Base-by-base conservation (phyloP, 2,797 vertebrate genomes). In the Eulemur albifrons region DNA sequence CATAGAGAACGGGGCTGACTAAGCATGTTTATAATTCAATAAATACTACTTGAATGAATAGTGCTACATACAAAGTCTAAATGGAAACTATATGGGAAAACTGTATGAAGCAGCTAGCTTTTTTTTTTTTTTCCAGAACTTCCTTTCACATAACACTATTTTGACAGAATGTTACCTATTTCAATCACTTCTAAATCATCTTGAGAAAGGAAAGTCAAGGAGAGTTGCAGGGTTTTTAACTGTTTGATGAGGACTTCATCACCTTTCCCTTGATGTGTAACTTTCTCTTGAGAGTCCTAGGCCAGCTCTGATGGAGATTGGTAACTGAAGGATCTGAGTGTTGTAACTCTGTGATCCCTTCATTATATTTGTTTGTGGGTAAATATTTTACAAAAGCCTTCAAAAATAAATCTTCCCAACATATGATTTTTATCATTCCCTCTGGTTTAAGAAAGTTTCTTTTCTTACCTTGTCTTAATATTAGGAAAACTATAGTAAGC, bases 121-220 rank as follows among this genome's bases (percentile, higher is more conserved):
- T 18, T 65, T n/a, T n/a, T n/a, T n/a, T 5, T n/a, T 20, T n/a
- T 10, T 18, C 97, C 88, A 97, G 97, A 94, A 95, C 97, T 93
- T 97, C 25, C 45, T 93, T 92, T 97, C 89, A 94, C 40, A 65
- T 50, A 93, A 40, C n/a, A 25, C 21, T 95, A 18, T 83, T 91
- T 94, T 97, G 93, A 97, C 92, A 98, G 97, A 70, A 93, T 90
- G 8, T 86, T 98, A 90, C 81, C 61, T 96, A 6, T 81, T 73
- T 92, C 87, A 1, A 0, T 96, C 43, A 95, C 85, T 92, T 94
- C 79, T 77, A 96, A 97, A 77, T 40, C 77, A n/a, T 92, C 25
- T 69, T 38, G 91, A 81, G 27, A 92, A 93, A 92, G n/a, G 4
- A 92, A 88, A 97, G 73, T 9, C 82, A 96, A 43, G 25, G 79